Conservation (phyloP, 2,888 invertebrate species). For the Penaeus monodon region DNA sequence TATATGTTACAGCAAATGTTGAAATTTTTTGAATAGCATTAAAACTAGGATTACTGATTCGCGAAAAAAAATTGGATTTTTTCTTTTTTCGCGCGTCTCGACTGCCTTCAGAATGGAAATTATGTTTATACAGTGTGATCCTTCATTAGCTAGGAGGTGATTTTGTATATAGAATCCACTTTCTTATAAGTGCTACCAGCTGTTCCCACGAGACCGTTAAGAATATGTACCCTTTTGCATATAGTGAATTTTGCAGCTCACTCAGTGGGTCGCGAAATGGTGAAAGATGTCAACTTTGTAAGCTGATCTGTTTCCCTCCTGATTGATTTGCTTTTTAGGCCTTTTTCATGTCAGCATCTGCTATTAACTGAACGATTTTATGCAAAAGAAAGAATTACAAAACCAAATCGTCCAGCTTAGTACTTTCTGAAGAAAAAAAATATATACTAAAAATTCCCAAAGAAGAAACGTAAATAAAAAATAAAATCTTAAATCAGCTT, state of each 20-base stretch:
- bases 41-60: conserved; percentile 20
- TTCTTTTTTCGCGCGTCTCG: conserved; percentile 23
- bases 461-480: too few relatives aligned
- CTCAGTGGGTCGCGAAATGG: conserved; percentile 20
- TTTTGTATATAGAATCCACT: conserved; percentile 53
- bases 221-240: conserved; percentile 53
- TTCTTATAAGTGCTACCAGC: conserved; percentile 46
- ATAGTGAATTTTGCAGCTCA: conserved; percentile 26
- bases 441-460: too few relatives aligned
- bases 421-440: too few relatives aligned
- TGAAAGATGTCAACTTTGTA: conserved; percentile 28
- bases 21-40: too few relatives aligned
- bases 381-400: too few relatives aligned
- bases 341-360: too few relatives aligned
- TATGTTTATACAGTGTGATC: conserved; percentile 36
- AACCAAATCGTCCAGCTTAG: too few relatives aligned
- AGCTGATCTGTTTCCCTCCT: background rate
- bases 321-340: too few relatives aligned
- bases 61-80: conserved; percentile 1
- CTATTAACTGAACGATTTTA: too few relatives aligned
- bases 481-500: too few relatives aligned
- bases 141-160: conserved; percentile 41
- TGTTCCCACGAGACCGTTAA: conserved; percentile 42
- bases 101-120: conserved; percentile 40
- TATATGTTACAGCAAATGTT: too few relatives aligned